Evolutionary conservation across 2,113 vertebrate species (phyloP).

Genomic region (Motacilla alba): DNA sequence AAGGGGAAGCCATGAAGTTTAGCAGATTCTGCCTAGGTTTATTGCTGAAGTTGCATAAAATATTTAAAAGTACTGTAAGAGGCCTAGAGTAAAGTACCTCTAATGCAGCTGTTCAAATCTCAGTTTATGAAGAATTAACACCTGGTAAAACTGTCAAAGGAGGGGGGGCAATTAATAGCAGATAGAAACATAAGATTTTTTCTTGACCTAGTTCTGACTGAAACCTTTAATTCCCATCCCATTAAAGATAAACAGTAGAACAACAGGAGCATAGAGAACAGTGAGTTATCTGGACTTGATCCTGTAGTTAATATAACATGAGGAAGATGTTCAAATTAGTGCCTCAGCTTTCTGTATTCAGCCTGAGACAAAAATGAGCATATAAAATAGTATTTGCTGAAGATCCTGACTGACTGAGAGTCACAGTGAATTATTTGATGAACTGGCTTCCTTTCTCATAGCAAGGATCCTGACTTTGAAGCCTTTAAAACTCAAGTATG

Average conservation of each 20-base stretch:
- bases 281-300: background rate
- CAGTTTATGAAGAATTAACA: slow-evolving; percentile 19
- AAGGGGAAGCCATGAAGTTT: slow-evolving; percentile 4
- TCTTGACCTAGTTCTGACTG: background rate
- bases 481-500: background rate
- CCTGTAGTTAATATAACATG: background rate
- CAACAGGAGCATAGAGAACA: background rate
- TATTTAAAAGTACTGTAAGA: slow-evolving; percentile 4
- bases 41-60: background rate
- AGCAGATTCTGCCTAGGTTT: background rate
- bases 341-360: background rate
- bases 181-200: background rate
- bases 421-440: background rate
- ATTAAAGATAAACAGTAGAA: background rate
- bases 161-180: background rate
- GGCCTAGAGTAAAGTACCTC: background rate
- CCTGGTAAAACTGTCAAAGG: background rate
- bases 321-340: background rate
- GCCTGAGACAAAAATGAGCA: background rate
- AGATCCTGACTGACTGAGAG: background rate
- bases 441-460: background rate
- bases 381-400: background rate
- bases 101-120: background rate
- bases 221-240: background rate
- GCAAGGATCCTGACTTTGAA: background rate